Conservation (phyloP, 2,797 vertebrate genomes). For the Labeo calbasu region DNA sequence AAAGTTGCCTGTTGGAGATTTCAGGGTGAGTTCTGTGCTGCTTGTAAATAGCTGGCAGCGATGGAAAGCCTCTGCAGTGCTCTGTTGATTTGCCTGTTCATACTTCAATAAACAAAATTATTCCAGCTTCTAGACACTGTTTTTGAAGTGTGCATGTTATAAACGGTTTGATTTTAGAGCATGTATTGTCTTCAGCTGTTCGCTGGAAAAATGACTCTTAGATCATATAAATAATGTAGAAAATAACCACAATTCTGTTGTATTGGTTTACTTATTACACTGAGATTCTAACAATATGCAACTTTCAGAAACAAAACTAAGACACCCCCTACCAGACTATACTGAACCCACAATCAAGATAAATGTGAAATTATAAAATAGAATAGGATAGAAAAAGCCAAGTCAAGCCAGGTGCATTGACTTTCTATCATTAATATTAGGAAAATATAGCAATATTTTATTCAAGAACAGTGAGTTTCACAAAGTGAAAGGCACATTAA, state of each 20-base stretch:
- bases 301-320: background rate
- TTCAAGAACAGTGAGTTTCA: no score
- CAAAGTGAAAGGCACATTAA: no score
- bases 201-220: background rate
- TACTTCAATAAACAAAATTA: constrained; percentile 42
- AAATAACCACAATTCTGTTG: background rate
- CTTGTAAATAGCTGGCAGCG: constrained; percentile 35
- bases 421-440: no score
- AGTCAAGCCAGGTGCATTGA: no score
- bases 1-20: constrained; percentile 35
- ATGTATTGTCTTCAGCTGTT: background rate
- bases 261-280: background rate
- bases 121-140: constrained; percentile 4
- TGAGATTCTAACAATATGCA: background rate
- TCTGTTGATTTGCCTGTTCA: constrained; percentile 33
- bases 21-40: background rate
- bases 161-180: constrained; percentile 21
- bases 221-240: background rate
- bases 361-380: background rate
- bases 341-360: background rate
- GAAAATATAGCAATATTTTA: no score
- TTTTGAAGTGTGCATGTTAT: constrained; percentile 8
- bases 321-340: background rate
- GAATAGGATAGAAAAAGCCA: no score
- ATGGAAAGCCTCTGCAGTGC: constrained; percentile 29